Conservation (phyloP, 1,140 invertebrate genomes). For the Xylocopa sonorina region DNA sequence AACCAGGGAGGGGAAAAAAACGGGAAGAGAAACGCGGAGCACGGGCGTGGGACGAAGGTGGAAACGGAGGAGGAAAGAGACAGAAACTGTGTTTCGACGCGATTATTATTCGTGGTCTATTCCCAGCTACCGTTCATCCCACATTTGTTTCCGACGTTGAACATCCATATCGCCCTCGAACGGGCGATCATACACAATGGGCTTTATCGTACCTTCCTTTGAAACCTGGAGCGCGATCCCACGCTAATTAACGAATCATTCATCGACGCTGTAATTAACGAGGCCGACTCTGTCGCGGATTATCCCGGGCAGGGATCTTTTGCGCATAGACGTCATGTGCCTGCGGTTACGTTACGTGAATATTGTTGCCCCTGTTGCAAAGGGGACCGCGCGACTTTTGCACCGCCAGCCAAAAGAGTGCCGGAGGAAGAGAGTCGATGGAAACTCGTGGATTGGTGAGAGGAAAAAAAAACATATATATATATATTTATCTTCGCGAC, state of each 20-base stretch:
- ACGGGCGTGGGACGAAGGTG: background rate
- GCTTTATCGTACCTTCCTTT: slow-evolving; percentile 76
- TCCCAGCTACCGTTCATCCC: slow-evolving; percentile 60
- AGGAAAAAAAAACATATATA: background rate
- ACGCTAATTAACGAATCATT: slow-evolving; percentile 81
- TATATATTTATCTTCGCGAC: slow-evolving; percentile 18
- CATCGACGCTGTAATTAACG: slow-evolving; percentile 79
- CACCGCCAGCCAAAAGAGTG: background rate
- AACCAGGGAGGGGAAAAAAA: background rate
- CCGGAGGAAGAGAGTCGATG: background rate
- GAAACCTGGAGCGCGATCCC: slow-evolving; percentile 73
- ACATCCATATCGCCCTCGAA: slow-evolving; percentile 68
- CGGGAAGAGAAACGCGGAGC: background rate
- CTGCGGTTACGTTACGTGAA: slow-evolving; percentile 56
- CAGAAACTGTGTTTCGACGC: slow-evolving; percentile 61
- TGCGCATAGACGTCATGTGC: slow-evolving; percentile 41
- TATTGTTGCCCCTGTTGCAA: slow-evolving; percentile 42
- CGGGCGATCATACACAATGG: slow-evolving; percentile 75
- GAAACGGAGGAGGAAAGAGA: slow-evolving; percentile 1
- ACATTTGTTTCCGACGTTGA: slow-evolving; percentile 67
- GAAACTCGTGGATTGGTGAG: background rate
- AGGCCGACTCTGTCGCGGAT: slow-evolving; percentile 69
- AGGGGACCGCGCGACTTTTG: slow-evolving; percentile 33
- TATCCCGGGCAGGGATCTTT: slow-evolving; percentile 62
- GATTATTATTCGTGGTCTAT: slow-evolving; percentile 64